Evolutionary conservation across 1,140 invertebrate genomes (phyloP).

Genomic region (Eumaeus atala): DNA sequence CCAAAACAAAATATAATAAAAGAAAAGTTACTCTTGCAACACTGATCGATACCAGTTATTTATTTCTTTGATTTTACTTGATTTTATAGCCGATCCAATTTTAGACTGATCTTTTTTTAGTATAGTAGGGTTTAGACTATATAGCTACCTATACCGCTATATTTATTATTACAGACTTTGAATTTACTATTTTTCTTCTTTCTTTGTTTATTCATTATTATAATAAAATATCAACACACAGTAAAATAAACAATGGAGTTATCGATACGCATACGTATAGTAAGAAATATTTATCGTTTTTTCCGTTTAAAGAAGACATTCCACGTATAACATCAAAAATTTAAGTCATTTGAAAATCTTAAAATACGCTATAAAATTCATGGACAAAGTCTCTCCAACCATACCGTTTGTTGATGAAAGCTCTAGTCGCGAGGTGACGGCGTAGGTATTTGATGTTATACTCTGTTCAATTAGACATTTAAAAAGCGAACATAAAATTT

Average conservation of each 20-base stretch:
- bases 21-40: neutral
- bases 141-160: too few species aligned
- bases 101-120: too few species aligned
- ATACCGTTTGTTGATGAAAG: slow-evolving; percentile 4
- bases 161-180: too few species aligned
- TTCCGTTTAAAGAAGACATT: too few species aligned
- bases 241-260: too few species aligned
- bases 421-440: slow-evolving; percentile 1
- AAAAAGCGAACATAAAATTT: slow-evolving; percentile 1
- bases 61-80: neutral
- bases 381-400: neutral
- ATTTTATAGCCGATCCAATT: too few species aligned
- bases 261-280: too few species aligned
- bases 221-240: too few species aligned
- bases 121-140: too few species aligned
- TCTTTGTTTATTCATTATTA: too few species aligned
- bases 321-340: neutral
- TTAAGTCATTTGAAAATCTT: slow-evolving; percentile 7
- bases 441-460: neutral
- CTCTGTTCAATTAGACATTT: neutral
- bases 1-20: neutral
- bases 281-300: too few species aligned
- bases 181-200: too few species aligned
- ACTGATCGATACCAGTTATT: neutral
- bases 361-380: slow-evolving; percentile 4